Evolutionary conservation across 2,113 vertebrate genomes (phyloP), one percentile per base, ranked within the genome.

Genomic region (Mirza zaza): DNA sequence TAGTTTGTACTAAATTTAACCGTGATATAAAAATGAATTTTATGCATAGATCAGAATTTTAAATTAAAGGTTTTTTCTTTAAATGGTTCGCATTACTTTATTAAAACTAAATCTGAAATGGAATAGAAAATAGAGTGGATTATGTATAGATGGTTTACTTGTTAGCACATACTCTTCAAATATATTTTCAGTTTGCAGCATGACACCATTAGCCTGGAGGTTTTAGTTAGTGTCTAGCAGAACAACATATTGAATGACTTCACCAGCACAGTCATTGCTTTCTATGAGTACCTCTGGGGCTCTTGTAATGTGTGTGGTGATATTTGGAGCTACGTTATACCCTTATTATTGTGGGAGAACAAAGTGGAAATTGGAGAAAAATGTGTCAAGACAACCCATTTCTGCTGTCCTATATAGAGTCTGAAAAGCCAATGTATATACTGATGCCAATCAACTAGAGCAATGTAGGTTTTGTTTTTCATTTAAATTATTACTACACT

Each of bases 21-120:
- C 83, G 5, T 96, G 95, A 86, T 96, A 95, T 92, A 92, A 96
- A 97, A 97, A 97, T 97, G 95, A 95, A 97, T 97, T 97, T 98
- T 98, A 97, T 97, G 97, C 97, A 55, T 98, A 98, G 97, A 97
- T 87, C 97, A 97, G 97, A 98, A 98, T 97, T 98, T 96, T 87
- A 97, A 98, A 98, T 97, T 98, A 97, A 98, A 97, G 75, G 65
- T 57, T 96, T 96, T 94, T 97, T 94, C 84, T 95, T 92, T 93
- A 97, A 96, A 77, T 48, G 95, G 96, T 36, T 98, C 45, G 96
- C 84, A 68, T 8, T 36, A 96, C 79, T 98, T 97, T 97, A 95
- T 97, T 97, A 86, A 97, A 97, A 97, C 14, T 27, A 18, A 92
- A 10, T 39, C 42, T 92, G 87, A 96, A 88, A 91, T 48, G 34